Conservation (phyloP, 92 coral and sea anemone genomes). For the Desmophyllum pertusum region DNA sequence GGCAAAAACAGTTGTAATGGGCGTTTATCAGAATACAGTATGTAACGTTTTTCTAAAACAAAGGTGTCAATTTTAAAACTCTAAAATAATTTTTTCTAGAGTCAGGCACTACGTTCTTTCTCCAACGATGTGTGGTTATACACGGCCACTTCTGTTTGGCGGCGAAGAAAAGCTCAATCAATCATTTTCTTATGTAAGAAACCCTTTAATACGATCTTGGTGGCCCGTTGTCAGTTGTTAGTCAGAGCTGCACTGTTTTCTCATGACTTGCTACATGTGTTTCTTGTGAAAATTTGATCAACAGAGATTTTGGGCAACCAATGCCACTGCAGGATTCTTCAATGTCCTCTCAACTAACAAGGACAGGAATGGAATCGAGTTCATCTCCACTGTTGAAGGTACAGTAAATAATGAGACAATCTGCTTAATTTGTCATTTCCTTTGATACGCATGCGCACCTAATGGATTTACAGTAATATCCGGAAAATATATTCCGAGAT, state of each 20-base stretch:
- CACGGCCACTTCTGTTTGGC: background rate
- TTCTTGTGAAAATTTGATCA: background rate
- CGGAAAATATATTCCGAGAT: no score
- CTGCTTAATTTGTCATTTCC: background rate
- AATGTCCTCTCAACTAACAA: conserved; percentile 72
- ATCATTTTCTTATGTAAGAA: background rate
- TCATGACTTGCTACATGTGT: background rate
- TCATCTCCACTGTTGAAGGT: conserved; percentile 91
- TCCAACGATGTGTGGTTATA: no score
- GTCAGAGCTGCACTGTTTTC: no score
- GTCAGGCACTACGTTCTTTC: no score
- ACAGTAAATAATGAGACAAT: background rate
- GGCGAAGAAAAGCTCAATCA: background rate
- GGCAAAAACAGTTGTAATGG: no score
- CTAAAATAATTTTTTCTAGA: no score
- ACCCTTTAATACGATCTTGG: no score
- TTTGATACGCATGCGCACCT: background rate
- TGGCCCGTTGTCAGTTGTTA: no score
- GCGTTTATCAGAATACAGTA: no score
- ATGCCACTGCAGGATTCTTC: conserved; percentile 50
- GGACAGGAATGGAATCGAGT: conserved; percentile 70
- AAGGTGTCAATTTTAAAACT: no score
- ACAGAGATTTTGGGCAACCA: conserved; percentile 58
- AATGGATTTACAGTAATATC: no score
- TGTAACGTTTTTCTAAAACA: no score